These are phyloP conservation scores for Lepidochrysops patricia DNA, from an alignment of 2,888 invertebrate species.

Conservation along the genomic window DNA sequence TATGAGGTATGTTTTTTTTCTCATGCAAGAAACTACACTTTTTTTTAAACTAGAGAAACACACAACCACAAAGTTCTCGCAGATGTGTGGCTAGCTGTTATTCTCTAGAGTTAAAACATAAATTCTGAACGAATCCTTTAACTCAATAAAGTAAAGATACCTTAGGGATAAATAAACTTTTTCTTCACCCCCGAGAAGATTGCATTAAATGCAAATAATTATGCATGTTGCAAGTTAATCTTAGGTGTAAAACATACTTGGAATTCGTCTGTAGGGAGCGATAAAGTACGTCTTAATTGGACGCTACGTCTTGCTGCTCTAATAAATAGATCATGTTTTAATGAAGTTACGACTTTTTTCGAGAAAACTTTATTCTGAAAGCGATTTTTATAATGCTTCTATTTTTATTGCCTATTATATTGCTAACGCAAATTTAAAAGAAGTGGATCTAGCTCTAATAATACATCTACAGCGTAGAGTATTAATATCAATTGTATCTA, in stretches of 20 bases:
- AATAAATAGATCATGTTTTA: conserved; percentile 7
- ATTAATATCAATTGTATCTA: conserved; percentile 1
- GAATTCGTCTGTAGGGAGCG: conserved; percentile 1
- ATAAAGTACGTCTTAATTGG: conserved; percentile 10
- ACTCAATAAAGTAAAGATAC: background rate
- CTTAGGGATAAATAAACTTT: background rate
- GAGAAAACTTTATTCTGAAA: background rate
- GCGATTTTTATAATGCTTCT: background rate
- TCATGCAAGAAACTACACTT: too few relatives aligned
- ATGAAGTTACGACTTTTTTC: background rate
- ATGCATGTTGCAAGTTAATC: conserved; percentile 2
- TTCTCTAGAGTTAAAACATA: background rate
- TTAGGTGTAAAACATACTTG: background rate
- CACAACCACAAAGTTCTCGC: background rate
- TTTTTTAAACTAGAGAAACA: too few relatives aligned
- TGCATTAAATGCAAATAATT: conserved; percentile 4
- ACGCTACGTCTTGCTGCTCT: background rate
- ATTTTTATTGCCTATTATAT: too few relatives aligned
- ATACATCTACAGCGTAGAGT: background rate
- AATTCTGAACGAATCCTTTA: background rate
- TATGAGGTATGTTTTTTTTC: too few relatives aligned
- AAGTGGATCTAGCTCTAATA: background rate
- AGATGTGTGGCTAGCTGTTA: background rate
- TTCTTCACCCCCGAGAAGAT: background rate
- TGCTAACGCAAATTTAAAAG: background rate